Base-by-base conservation (phyloP, 2,113 vertebrate genomes). In the Fulica atra region DNA sequence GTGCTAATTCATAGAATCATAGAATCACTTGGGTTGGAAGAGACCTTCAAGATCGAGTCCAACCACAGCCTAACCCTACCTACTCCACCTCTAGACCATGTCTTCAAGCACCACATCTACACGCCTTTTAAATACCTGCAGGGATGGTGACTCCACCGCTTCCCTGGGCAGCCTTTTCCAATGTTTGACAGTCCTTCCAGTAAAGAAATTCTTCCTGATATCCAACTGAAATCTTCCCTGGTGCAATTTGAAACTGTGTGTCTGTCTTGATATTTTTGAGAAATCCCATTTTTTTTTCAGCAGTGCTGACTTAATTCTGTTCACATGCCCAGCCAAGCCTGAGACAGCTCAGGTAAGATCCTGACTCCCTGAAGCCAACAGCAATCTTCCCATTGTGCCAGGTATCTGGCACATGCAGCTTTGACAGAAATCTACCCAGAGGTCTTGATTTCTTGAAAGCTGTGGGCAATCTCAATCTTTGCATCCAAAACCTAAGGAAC, bases 371-470 rank as follows among this genome's bases (percentile, higher is more conserved):
- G 79, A 86, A 92, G 66, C 79, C 10, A 3, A 33, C 82, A 94
- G 69, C 29, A 77, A 9, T 68, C 56, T 81, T 73, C 26, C 72
- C 29, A 17, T 74, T 33, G 8, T 82, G 79, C 56, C 83, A 92
- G 76, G 64, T 86, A 81, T 42, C 36, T 73, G 78, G 87, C 89
- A 89, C 42, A 29, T 38, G 51, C 17, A 78, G 4, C 72, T 93
- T 89, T 74, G 90, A 61, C 3, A 14, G 86, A 88, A 95, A 92
- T 93, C 93, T 93, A 92, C 91, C 60, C 83, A 17, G 57, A 90
- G 72, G 68, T 86, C 78, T 68, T 85, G 84, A n/a, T 86, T 91
- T 91, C 77, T 92, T 61, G 65, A 91, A 65, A 76, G 63, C 53
- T 5, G 3, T 13, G 42, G 35, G 7, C 1, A 48, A 23, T 83